phyloP scores from a whole-genome alignment of 2,888 invertebrate genomes.

The Nycteola revayana region DNA sequence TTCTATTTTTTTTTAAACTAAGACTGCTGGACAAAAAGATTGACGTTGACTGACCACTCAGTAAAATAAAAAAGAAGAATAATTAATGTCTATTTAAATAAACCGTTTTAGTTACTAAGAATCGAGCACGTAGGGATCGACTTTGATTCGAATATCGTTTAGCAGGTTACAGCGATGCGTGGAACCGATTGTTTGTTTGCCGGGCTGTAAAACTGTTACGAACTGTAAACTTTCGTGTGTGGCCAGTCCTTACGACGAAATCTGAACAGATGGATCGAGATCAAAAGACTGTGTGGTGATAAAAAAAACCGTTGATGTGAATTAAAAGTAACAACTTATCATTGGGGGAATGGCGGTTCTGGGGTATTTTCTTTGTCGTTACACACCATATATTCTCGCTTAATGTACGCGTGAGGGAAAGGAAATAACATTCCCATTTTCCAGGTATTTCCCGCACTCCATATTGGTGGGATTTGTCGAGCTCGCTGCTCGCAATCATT shows the following conservation, averaged over 20 bases:
- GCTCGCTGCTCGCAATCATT: conserved; percentile 64
- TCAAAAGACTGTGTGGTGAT: conserved; percentile 72
- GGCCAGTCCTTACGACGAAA: conserved; percentile 81
- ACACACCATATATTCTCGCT: conserved; percentile 42
- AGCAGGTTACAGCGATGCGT: conserved; percentile 63
- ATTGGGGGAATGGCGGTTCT: conserved; percentile 38
- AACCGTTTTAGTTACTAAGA: conserved; percentile 54
- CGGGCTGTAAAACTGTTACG: conserved; percentile 74
- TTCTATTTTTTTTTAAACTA: conserved; percentile 9
- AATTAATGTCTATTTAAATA: conserved; percentile 32
- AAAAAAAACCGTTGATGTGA: conserved; percentile 75
- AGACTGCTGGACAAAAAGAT: conserved; percentile 9
- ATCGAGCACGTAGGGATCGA: conserved; percentile 61
- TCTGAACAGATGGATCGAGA: conserved; percentile 76
- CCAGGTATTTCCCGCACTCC: conserved; percentile 76
- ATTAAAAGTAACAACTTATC: conserved; percentile 74
- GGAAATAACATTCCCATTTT: conserved; percentile 67
- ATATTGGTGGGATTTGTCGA: conserved; percentile 75
- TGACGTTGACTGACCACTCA: conserved; percentile 28
- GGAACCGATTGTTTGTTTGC: conserved; percentile 79
- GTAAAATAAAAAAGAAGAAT: conserved; percentile 35
- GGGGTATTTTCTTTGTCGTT: conserved; percentile 43
- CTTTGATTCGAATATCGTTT: conserved; percentile 71
- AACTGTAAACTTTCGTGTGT: conserved; percentile 79
- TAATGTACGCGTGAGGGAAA: conserved; percentile 36